These are phyloP conservation scores for Phenganax marumi DNA, from an alignment of 92 coral and sea anemone species.

Conservation along the genomic window DNA sequence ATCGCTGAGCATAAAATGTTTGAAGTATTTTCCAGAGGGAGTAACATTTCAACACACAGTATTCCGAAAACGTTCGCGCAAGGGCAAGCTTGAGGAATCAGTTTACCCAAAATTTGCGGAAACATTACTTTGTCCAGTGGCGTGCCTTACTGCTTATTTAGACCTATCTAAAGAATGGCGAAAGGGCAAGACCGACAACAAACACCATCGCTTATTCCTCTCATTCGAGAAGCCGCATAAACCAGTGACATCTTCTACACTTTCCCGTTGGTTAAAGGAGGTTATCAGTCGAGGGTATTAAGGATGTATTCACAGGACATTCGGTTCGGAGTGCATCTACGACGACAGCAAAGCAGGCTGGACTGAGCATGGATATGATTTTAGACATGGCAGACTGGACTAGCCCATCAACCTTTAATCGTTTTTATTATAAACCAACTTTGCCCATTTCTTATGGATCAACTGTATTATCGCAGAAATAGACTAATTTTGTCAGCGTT, in stretches of 20 bases:
- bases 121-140: no score
- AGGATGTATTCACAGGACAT: conserved; percentile 36
- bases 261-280: conserved; percentile 39
- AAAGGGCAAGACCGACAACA: not conserved
- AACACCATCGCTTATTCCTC: conserved; percentile 15
- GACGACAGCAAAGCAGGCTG: conserved; percentile 34
- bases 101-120: no score
- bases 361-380: conserved; percentile 29
- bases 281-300: conserved; percentile 25
- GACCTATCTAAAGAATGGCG: no score
- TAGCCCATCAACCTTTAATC: conserved; percentile 42
- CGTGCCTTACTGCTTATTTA: no score
- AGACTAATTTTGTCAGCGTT: not conserved
- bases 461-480: conserved; percentile 9
- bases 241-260: conserved; percentile 23
- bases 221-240: conserved; percentile 26
- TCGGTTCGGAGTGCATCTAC: conserved; percentile 43
- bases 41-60: no score
- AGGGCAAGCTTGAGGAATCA: no score
- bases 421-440: conserved; percentile 22
- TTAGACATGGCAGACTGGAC: conserved; percentile 42
- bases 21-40: no score
- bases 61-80: no score
- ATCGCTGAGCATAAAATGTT: no score
- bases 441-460: conserved; percentile 7